phyloP scores from a whole-genome alignment of 2,113 vertebrate species.

The Gopherus flavomarginatus region DNA sequence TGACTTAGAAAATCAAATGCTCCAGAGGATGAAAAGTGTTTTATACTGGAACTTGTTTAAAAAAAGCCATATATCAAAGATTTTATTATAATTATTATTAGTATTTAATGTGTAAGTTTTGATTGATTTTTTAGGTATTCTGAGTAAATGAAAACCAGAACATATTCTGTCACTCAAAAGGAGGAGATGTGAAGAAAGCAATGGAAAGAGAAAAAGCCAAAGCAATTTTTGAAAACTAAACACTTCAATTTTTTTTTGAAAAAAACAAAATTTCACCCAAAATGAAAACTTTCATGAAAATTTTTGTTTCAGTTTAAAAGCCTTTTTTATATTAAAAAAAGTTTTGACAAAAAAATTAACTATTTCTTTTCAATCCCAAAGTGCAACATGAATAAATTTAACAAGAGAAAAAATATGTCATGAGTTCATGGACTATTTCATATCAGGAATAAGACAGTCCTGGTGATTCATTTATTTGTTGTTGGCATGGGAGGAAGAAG shows the following conservation, averaged over 20 bases:
- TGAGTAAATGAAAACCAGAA: not conserved
- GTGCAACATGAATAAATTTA: not conserved
- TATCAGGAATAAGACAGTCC: too few species aligned
- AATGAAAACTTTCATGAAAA: not conserved
- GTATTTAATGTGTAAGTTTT: not conserved
- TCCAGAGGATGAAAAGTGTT: not conserved
- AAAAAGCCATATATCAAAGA: not conserved
- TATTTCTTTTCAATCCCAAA: not conserved
- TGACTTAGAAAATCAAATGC: not conserved
- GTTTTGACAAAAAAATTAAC: not conserved
- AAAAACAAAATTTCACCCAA: not conserved
- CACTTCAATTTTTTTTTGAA: not conserved
- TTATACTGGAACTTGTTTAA: not conserved
- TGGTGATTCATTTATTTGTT: not conserved
- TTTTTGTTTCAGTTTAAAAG: not conserved
- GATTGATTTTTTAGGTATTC: not conserved
- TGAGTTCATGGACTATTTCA: not conserved
- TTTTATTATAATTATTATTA: not conserved
- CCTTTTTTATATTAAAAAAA: not conserved
- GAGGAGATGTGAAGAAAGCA: not conserved
- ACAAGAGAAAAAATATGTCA: not conserved
- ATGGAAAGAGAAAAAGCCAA: not conserved
- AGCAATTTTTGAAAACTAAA: not conserved
- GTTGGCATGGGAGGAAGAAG: not conserved
- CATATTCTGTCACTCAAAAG: fast-evolving